These are phyloP conservation scores for Trachymyrmex cornetzi DNA, from an alignment of 1,140 invertebrate genomes.

Conservation along the genomic window DNA sequence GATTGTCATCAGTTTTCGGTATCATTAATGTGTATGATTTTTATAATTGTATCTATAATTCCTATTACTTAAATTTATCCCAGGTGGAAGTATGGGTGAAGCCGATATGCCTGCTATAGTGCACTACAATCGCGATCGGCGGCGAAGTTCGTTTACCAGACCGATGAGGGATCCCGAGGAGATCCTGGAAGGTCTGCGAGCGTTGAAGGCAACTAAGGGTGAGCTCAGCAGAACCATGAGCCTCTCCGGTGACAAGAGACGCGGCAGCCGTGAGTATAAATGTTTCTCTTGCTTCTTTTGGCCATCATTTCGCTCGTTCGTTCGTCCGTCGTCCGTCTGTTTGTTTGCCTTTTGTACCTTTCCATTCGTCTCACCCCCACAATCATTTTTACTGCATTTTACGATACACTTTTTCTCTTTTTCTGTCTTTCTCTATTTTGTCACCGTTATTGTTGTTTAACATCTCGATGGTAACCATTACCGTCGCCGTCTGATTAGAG, in stretches of 20 bases:
- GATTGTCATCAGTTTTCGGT: neutral
- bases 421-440: slow-evolving; percentile 44
- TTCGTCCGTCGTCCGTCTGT: slow-evolving; percentile 64
- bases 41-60: neutral
- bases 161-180: slow-evolving; percentile 92
- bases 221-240: slow-evolving; percentile 93
- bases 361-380: slow-evolving; percentile 48
- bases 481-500: slow-evolving; percentile 51
- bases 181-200: slow-evolving; percentile 89
- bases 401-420: slow-evolving; percentile 29
- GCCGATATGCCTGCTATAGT: slow-evolving; percentile 86
- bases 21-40: neutral
- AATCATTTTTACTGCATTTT: slow-evolving; percentile 51
- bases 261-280: slow-evolving; percentile 89
- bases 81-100: slow-evolving; percentile 86
- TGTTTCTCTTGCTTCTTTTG: slow-evolving; percentile 48
- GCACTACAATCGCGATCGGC: slow-evolving; percentile 89
- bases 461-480: slow-evolving; percentile 52
- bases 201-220: slow-evolving; percentile 92
- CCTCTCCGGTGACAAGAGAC: slow-evolving; percentile 88
- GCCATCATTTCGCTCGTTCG: slow-evolving; percentile 70
- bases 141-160: slow-evolving; percentile 92
- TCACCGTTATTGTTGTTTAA: slow-evolving; percentile 67
- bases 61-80: no score
- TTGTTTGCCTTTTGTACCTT: slow-evolving; percentile 65